Evolutionary conservation across 2,113 vertebrate genomes (phyloP), one percentile per base, ranked within the genome.

Genomic region (Microcebus murinus): DNA sequence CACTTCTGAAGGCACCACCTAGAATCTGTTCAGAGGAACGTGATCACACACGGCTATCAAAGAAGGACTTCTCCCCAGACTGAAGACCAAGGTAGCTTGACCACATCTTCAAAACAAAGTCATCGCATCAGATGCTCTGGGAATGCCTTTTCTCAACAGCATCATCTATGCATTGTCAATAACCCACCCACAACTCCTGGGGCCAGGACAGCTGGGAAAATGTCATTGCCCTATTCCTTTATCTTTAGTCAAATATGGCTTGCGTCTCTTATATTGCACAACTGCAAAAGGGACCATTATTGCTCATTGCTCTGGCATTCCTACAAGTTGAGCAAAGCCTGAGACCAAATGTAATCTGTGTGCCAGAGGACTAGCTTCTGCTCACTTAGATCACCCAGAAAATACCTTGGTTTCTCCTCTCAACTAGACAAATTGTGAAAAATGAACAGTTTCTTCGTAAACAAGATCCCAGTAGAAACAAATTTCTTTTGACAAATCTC

Each of bases 221-320:
- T 0, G 4, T 23, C 31, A 15, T 18, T 63, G 17, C 25, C 50
- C 63, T 45, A 48, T 48, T 76, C 63, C 45, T 45, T 82, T 70
- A 90, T 86, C 80, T 94, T 27, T 9, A 59, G 10, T 77, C 92
- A 91, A 95, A 96, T 96, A 95, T 98, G 93, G 95, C 87, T 97
- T 93, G 67, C 84, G 86, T 96, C 95, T 88, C 90, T 96, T 96
- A 87, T 95, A 95, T 83, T 91, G 92, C 89, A 96, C 96, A 98
- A 96, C 97, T 91, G 87, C 95, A 96, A 97, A 95, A 85, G 94
- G 76, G 9, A 27, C 36, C 95, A 97, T 55, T 55, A 55, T 55
- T 55, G 52, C 52, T 93, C 95, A 91, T 95, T 89, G 97, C 76
- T 98, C 96, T 97, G 96, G 96, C 87, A 95, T 89, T 50, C 12